Base-by-base conservation (phyloP, 2,113 vertebrate genomes). In the Corvus hawaiiensis region DNA sequence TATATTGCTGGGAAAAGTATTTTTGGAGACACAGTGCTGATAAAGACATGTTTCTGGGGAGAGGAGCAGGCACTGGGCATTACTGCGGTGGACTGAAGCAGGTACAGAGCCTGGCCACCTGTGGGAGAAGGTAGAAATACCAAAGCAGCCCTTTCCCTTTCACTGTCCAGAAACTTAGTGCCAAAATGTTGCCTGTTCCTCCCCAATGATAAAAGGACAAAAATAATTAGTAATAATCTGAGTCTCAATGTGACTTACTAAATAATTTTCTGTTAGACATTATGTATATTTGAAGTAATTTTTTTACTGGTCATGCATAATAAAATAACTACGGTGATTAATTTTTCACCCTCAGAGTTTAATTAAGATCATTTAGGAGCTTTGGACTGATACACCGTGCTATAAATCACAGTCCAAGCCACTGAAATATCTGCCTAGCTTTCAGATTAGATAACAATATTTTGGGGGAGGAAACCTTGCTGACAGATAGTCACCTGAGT, bases 261-360 rank as follows among this genome's bases (percentile, higher is more conserved):
- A 94, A 96, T 92, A 90, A 77, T 78, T 91, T 89, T 91, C 81
- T 78, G 59, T 66, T 94, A 52, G 87, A 89, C 55, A 77, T 96
- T 95, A 94, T 96, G 85, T 95, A 96, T 94, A 95, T 95, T 89
- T 69, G 21, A 78, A 92, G 52, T 71, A 24, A 14, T 91, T 87
- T 89, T 95, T 95, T 83, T 87, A 85, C 64, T 75, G 82, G 74
- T 85, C 59, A 59, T 94, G 80, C 94, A 94, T 96, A 95, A 89
- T 95, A 89, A 96, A 95, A 54, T 77, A 96, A 69, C 33, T 77
- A 9, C 7, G 18, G 67, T 94, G 85, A 85, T 96, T 94, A 92
- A 93, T 97, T 96, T 97, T 94, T 94, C 77, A 94, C 85, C 84
- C 76, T 94, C 71, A 78, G 80, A 96, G 90, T 97, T 96, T 97